Evolutionary conservation across 1,140 invertebrate species (phyloP).

Genomic region (Heliothis subflexa): DNA sequence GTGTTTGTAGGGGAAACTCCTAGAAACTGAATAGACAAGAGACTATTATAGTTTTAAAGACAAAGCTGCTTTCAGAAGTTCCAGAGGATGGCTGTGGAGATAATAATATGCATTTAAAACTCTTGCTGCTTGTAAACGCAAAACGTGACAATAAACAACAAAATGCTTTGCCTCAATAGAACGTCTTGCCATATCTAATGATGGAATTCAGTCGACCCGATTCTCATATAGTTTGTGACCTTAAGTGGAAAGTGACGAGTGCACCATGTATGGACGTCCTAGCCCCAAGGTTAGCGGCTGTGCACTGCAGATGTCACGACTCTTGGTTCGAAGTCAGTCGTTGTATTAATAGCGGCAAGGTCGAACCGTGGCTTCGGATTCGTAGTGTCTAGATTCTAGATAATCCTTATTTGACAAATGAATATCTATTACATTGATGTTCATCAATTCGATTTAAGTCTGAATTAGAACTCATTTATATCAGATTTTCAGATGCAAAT

Average conservation of each 20-base stretch:
- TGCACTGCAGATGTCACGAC: slow-evolving; percentile 47
- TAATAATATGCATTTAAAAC: background rate
- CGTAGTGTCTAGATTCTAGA: slow-evolving; percentile 24
- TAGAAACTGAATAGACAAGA: background rate
- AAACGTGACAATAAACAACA: slow-evolving; percentile 19
- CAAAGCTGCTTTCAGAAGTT: background rate
- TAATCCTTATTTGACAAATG: slow-evolving; percentile 40
- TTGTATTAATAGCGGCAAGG: slow-evolving; percentile 40
- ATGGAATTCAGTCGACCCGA: slow-evolving; percentile 42
- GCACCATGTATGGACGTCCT: slow-evolving; percentile 50
- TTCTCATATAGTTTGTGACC: slow-evolving; percentile 43
- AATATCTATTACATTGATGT: slow-evolving; percentile 13
- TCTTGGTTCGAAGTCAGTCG: slow-evolving; percentile 21
- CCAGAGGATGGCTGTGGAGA: background rate
- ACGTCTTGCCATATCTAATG: slow-evolving; percentile 28
- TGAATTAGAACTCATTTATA: slow-evolving; percentile 7
- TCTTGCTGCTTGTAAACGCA: background rate
- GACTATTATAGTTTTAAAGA: background rate
- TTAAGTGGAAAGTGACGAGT: slow-evolving; percentile 36
- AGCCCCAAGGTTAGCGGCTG: slow-evolving; percentile 49
- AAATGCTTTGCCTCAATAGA: background rate
- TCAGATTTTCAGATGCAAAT: background rate
- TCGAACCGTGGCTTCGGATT: slow-evolving; percentile 28
- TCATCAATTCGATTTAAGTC: background rate
- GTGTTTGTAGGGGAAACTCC: background rate